Evolutionary conservation across 92 coral and sea anemone species (phyloP), one percentile per base, ranked within the genome.

Genomic region (Bergia sp.): DNA sequence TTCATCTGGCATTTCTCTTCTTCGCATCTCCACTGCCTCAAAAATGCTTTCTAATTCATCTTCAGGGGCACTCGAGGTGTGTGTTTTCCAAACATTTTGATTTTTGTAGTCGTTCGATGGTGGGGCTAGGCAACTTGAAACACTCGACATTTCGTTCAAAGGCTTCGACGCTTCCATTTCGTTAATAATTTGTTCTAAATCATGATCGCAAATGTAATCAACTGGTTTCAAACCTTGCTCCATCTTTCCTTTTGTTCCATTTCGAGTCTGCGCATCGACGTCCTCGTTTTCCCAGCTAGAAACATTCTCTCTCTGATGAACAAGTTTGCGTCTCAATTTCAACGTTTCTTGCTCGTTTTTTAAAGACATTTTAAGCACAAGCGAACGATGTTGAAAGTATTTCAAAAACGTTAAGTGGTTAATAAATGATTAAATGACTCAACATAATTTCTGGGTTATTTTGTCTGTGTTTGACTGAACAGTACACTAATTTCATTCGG

Each of bases 21-120:
- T 79, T 44, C 82, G 82, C 29, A 47, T 79, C 18, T 79, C 82
- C 8, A 49, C 82, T 29, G 64, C 61, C 42, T 79, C 82, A 79
- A 79, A 79, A 79, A 79, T 79, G n/a, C 66, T 23, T 79, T 79
- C 82, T 23, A 79, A 44, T 79, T 79, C 82, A 37, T 79, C 82
- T 50, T 79, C 82, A 50, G 82, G 40, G 10, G 37, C 43, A 29
- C 7, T 45, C 42, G 82, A 45, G 39, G 61, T 5, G 61, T 79
- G 18, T 29, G n/a, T 53, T 79, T 79, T 23, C 57, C 61, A 79
- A 50, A 23, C 66, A 37, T 37, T 49, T 41, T 76, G 80, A n/a
- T 21, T n/a, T 44, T 76, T 50, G 37, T 10, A 39, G 9, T 76
- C 80, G n/a, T 76, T 76, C 10, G 80, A 41, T 40, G 4, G 49